Evolutionary conservation across 2,888 invertebrate species (phyloP).

Genomic region (Colletes collaris): DNA sequence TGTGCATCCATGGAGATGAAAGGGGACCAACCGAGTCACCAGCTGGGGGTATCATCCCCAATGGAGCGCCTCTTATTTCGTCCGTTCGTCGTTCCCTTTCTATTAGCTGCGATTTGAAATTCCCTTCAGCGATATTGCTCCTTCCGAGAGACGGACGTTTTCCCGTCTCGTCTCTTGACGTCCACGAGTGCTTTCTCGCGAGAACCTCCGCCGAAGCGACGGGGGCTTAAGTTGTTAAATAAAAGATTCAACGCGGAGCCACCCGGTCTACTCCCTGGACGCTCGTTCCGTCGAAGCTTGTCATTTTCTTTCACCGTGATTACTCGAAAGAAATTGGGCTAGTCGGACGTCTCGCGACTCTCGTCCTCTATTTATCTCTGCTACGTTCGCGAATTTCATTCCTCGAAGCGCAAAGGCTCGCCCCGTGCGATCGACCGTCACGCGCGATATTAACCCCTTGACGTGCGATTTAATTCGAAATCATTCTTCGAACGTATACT

Average conservation of each 20-base stretch:
- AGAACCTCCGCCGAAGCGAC: neutral
- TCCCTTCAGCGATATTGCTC: conserved; percentile 46
- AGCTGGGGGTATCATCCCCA: conserved; percentile 35
- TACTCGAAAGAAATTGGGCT: conserved; percentile 12
- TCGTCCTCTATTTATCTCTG: too few species aligned
- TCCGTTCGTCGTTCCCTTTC: conserved; percentile 45
- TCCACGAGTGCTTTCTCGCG: neutral
- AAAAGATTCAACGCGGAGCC: conserved; percentile 30
- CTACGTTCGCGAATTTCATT: too few species aligned
- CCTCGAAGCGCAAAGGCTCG: too few species aligned
- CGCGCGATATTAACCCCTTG: too few species aligned
- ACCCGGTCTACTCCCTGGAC: conserved; percentile 17
- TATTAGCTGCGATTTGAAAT: conserved; percentile 58
- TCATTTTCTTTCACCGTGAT: neutral
- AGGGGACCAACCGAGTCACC: conserved; percentile 51
- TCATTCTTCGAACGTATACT: too few species aligned
- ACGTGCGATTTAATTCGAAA: too few species aligned
- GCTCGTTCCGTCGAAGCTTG: conserved; percentile 23
- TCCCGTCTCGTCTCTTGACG: neutral
- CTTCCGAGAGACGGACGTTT: conserved; percentile 1
- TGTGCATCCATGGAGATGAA: conserved; percentile 64
- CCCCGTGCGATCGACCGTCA: too few species aligned
- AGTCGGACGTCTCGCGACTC: conserved; percentile 2
- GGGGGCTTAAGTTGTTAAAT: conserved; percentile 32
- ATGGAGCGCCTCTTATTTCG: conserved; percentile 50